These are phyloP conservation scores for Eupithecia subumbrata DNA, from an alignment of 2,888 invertebrate species.

Conservation along the genomic window DNA sequence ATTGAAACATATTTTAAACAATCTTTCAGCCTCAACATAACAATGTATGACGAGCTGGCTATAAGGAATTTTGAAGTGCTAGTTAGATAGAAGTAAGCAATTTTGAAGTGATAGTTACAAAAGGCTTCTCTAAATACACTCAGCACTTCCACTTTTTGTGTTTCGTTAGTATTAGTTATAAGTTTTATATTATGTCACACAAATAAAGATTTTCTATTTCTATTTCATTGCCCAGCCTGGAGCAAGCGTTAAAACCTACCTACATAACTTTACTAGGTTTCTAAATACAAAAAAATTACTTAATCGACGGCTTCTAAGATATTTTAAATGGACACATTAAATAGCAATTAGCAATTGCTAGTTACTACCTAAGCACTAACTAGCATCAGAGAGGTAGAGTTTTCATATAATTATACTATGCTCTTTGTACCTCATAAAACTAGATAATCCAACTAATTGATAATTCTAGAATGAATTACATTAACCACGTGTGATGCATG, in stretches of 20 bases:
- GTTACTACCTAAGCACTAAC: neutral
- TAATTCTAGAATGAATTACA: slow-evolving; percentile 25
- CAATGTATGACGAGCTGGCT: neutral
- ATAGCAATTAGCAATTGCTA: neutral
- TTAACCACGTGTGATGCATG: slow-evolving; percentile 41
- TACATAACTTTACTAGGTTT: neutral
- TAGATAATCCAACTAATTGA: slow-evolving; percentile 8
- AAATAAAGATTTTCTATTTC: too few relatives aligned
- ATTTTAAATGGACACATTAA: neutral
- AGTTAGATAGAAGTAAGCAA: too few relatives aligned
- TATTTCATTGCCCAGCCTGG: too few relatives aligned
- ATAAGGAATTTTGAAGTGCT: neutral
- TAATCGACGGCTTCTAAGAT: neutral
- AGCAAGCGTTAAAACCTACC: neutral
- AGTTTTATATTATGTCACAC: too few relatives aligned
- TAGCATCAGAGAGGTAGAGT: too few relatives aligned
- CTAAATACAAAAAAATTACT: neutral
- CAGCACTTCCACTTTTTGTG: too few relatives aligned
- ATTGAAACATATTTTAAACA: neutral
- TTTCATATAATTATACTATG: neutral
- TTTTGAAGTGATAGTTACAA: neutral
- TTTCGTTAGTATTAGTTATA: too few relatives aligned
- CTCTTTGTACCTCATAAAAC: slow-evolving; percentile 4
- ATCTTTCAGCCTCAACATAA: neutral
- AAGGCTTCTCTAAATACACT: neutral